A percentile compares a stretch with the other conserved stretches of the same genome.
phyloP scores from a whole-genome alignment of 2,888 invertebrate species.

The Lagria hirta region DNA sequence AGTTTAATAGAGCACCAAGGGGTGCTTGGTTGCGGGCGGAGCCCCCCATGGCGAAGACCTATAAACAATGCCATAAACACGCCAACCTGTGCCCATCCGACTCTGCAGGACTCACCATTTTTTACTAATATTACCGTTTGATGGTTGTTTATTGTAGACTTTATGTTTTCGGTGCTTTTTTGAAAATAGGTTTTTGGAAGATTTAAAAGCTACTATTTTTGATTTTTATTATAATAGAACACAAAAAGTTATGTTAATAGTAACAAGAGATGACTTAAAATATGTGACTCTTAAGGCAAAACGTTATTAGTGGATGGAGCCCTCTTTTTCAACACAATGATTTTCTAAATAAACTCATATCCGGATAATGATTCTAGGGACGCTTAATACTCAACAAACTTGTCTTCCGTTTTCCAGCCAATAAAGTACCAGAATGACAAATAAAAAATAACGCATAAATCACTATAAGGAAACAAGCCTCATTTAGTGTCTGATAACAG shows the following conservation, averaged over 20 bases:
- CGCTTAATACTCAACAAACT: slow-evolving; percentile 9
- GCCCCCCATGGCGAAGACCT: slow-evolving; percentile 37
- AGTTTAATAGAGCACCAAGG: slow-evolving; percentile 18
- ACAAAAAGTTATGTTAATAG: background rate
- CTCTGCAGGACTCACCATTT: slow-evolving; percentile 43
- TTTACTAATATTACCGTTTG: slow-evolving; percentile 50
- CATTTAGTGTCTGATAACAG: too few species aligned
- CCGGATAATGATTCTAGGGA: background rate
- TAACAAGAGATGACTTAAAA: slow-evolving; percentile 13
- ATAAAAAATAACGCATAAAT: too few species aligned
- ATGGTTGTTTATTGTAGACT: slow-evolving; percentile 50
- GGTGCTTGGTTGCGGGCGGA: slow-evolving; percentile 18
- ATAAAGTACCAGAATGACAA: too few species aligned
- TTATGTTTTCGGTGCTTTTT: slow-evolving; percentile 41
- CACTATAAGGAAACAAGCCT: too few species aligned
- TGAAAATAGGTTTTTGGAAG: slow-evolving; percentile 24
- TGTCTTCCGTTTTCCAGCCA: too few species aligned
- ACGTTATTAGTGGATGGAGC: too few species aligned
- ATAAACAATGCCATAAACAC: slow-evolving; percentile 52
- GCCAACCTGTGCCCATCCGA: slow-evolving; percentile 35
- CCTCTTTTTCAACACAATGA: too few species aligned
- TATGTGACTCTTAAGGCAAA: slow-evolving; percentile 1
- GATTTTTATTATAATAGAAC: slow-evolving; percentile 27
- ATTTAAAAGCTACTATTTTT: too few species aligned
- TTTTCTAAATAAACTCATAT: slow-evolving; percentile 4